Base-by-base conservation (phyloP, 2,888 invertebrate species). In the Eurois occulta region DNA sequence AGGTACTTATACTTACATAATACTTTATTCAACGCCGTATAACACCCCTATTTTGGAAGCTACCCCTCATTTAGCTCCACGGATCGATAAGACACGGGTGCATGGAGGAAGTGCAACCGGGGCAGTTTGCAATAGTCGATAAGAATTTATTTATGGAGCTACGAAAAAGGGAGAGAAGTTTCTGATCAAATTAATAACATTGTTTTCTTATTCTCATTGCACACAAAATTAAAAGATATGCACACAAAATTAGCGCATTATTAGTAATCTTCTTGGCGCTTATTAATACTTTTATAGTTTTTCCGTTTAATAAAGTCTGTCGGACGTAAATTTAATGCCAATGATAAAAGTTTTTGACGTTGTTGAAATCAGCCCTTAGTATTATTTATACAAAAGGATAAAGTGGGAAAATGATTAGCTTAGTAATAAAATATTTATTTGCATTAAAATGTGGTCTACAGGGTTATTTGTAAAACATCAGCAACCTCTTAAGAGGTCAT, bases 101-200 rank as follows among this genome's bases (percentile, higher is more conserved):
- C 86, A 86, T 70, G 52, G 86, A 84, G 89, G 88, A 91, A 92
- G 87, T 92, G 92, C 92, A 93, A 84, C 74, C 87, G 89, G 64
- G 69, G 78, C 76, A 77, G 77, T 80, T 80, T 80, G 76, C 67
- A 71, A 67, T 67, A 38, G 6, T 70, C 74, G 75, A 65, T 65
- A 74, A 28, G 77, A 81, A 85, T 75, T 72, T 80, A 81, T 69
- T 73, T 32, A 52, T 11, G 28, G 77, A 86, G 71, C 21, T 83
- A 80, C 58, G 74, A 83, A 80, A 24, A 10, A 21, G 38, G 21
- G 8, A 68, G 32, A 48, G 16, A 18, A 16, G 38, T 28, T 7
- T 28, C 43, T 4, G 7, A 43, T 28, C 4, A 10, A 52, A 1
- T 21, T 35, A 16, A 21, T 8, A 7, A 11, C 6, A 18, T 72